Percentiles rank a stretch among this genome's conserved stretches.
Conservation (phyloP, 2,797 vertebrate species). For the Crenuchus spilurus region DNA sequence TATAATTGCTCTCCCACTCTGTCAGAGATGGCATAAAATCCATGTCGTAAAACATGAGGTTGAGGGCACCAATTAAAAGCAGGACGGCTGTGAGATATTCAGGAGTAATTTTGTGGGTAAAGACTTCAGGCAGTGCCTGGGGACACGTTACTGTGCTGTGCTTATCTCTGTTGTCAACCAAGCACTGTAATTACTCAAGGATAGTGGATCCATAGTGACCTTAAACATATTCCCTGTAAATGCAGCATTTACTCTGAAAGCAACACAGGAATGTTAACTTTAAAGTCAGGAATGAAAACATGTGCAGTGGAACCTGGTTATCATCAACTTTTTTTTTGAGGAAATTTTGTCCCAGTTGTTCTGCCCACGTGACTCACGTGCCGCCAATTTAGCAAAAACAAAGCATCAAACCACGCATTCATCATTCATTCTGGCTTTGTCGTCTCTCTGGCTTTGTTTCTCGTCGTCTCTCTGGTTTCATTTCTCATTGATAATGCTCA, state of each 20-base stretch:
- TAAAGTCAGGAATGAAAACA: background rate
- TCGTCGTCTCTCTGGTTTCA: too few relatives aligned
- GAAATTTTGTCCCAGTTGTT: too few relatives aligned
- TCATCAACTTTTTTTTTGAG: too few relatives aligned
- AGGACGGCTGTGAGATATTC: constrained; percentile 44
- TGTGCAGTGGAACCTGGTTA: too few relatives aligned
- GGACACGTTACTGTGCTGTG: constrained; percentile 3
- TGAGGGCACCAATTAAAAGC: constrained; percentile 63
- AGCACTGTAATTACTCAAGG: background rate
- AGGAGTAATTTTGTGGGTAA: constrained; percentile 38
- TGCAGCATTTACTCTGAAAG: constrained; percentile 17
- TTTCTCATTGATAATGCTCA: too few relatives aligned
- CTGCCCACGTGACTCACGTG: too few relatives aligned
- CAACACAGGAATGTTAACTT: background rate
- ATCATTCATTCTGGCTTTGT: too few relatives aligned
- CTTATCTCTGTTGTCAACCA: background rate
- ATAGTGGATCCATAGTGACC: background rate
- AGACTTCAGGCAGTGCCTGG: constrained; percentile 29
- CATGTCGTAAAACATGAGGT: constrained; percentile 60
- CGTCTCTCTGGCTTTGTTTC: too few relatives aligned
- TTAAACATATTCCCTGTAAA: background rate
- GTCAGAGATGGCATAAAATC: constrained; percentile 67
- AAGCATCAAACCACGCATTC: too few relatives aligned
- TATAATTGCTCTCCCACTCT: constrained; percentile 60
- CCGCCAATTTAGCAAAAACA: too few relatives aligned